Evolutionary conservation across 1,140 invertebrate genomes (phyloP).

Genomic region (Nasonia giraulti): DNA sequence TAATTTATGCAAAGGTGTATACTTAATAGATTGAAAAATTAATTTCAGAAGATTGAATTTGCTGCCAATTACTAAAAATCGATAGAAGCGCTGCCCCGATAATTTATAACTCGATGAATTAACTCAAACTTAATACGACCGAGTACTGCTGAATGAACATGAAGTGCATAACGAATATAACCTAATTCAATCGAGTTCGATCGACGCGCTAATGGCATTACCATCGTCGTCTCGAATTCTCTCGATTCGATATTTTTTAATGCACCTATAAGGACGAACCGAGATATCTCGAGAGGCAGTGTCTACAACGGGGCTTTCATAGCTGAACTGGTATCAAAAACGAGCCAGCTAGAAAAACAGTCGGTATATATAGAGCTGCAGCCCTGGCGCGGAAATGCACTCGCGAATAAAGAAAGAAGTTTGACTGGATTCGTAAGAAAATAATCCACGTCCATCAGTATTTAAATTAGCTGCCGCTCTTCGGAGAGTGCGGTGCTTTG

Average conservation of each 20-base stretch:
- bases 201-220: not conserved
- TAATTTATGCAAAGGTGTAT: not conserved
- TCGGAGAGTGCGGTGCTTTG: not conserved
- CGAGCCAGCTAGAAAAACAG: not conserved
- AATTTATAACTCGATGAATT: no score
- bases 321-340: no score
- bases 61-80: no score
- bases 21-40: no score
- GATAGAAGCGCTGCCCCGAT: no score
- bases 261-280: not conserved
- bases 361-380: not conserved
- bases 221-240: not conserved
- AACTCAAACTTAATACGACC: no score
- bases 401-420: slow-evolving; percentile 2
- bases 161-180: not conserved
- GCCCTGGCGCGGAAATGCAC: not conserved
- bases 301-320: not conserved
- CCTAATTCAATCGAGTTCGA: not conserved
- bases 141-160: no score
- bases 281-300: not conserved
- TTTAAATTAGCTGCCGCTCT: slow-evolving; percentile 26
- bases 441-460: slow-evolving; percentile 39
- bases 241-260: not conserved
- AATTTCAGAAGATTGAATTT: no score
- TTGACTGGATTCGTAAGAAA: slow-evolving; percentile 11